Percentiles rank a stretch among this genome's conserved stretches.
Conservation (phyloP, 2,888 invertebrate species). For the Bembecia ichneumoniformis region DNA sequence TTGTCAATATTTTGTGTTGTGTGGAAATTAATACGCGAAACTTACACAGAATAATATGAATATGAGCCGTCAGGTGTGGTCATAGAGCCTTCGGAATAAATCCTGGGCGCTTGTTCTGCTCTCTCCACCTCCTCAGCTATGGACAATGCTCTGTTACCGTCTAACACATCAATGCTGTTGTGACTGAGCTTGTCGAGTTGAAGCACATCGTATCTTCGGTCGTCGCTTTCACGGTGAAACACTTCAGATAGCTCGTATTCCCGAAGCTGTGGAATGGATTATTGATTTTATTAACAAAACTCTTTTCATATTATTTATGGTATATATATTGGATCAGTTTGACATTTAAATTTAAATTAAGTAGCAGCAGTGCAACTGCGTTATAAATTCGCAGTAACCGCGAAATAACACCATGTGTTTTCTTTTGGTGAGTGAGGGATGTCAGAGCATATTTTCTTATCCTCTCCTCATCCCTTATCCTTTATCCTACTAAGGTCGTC, state of each 20-base stretch:
- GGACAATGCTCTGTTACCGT: constrained; percentile 80
- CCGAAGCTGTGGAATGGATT: constrained; percentile 73
- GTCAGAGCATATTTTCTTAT: too few species aligned
- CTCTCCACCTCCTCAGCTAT: constrained; percentile 86
- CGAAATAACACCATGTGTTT: too few species aligned
- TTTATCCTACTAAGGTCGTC: too few species aligned
- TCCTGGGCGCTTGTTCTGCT: constrained; percentile 75
- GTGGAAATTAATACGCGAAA: constrained; percentile 5
- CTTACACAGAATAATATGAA: constrained; percentile 63
- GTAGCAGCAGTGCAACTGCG: too few species aligned
- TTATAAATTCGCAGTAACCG: too few species aligned
- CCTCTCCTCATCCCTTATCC: too few species aligned
- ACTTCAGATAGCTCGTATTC: constrained; percentile 91
- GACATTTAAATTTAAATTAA: too few species aligned
- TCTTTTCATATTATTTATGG: neutral
- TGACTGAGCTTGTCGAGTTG: constrained; percentile 72
- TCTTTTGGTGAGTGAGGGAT: too few species aligned
- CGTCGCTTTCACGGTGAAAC: constrained; percentile 87
- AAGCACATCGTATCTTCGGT: constrained; percentile 80
- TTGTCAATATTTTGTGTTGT: too few species aligned
- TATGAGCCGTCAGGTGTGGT: constrained; percentile 60
- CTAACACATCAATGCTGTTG: constrained; percentile 74
- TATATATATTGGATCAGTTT: neutral
- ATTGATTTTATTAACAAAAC: neutral
- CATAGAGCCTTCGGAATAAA: constrained; percentile 62